Evolutionary conservation across 2,888 invertebrate genomes (phyloP), one percentile per base, ranked within the genome.

Genomic region (Coelinius sp.): DNA sequence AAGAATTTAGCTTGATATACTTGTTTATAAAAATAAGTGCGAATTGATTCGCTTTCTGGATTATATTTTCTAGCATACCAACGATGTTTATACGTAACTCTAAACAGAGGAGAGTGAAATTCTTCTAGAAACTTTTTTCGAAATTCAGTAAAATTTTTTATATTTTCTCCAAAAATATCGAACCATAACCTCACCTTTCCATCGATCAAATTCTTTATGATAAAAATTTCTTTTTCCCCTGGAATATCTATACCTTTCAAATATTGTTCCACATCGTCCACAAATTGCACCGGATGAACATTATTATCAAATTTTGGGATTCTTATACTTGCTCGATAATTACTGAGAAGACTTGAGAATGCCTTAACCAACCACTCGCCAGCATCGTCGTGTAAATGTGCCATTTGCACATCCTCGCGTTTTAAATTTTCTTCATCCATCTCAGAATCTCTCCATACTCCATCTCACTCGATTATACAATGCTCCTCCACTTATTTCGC

Each of bases 101-200:
- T 12, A 17, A 70, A 25, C 17, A 52, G 64, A 8, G 64, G n/a
- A 2, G 70, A 53, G 46, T 70, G 53, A 24, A 70, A 70, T 27
- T 70, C 64, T 20, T 53, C 20, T 1, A 20, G n/a, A 24, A 52
- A 70, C 12, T 8, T 12, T 14, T 31, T 12, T 17, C 64, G 25
- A 56, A 70, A 70, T 0, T 27, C 63, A 14, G 22, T 52, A 31
- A 59, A 53, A 35, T 27, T 53, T 7, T 24, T 14, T 14, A 70
- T 70, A 20, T 22, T 31, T 12, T 38, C 17, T 41, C 35, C 53
- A 12, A 20, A 6, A 17, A 44, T 31, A 4, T 71, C 46, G n/a
- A 25, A 71, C 67, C 66, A 71, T 1, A 66, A 25, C 20, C 44
- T 44, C 2, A 52, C 38, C 7, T 46, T n/a, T 6, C 71, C 71